These are phyloP conservation scores for Tauraco erythrolophus DNA, from an alignment of 2,113 vertebrate genomes.

Conservation along the genomic window DNA sequence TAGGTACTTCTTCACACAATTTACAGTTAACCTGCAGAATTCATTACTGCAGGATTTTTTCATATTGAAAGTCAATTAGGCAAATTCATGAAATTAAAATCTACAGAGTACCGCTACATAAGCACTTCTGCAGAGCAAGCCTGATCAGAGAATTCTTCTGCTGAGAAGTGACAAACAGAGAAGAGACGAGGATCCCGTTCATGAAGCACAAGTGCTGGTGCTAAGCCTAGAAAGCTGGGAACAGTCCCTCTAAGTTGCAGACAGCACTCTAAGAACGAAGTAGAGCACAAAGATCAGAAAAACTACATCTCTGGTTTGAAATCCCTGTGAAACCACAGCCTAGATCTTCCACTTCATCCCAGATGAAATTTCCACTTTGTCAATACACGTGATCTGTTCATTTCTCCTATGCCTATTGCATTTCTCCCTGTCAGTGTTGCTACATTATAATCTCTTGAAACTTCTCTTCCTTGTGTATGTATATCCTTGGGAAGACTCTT, in stretches of 20 bases:
- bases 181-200: background rate
- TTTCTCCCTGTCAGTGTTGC: background rate
- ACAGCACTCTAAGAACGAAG: background rate
- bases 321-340: background rate
- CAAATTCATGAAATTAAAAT: background rate
- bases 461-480: background rate
- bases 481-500: background rate
- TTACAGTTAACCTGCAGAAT: background rate
- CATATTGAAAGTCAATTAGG: background rate
- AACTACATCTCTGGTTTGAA: background rate
- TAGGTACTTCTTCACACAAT: background rate
- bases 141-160: background rate
- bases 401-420: background rate
- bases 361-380: background rate
- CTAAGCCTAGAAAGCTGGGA: background rate
- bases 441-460: background rate
- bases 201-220: background rate
- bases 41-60: background rate
- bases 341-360: background rate
- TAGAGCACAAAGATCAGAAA: background rate
- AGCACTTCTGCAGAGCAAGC: constrained; percentile 17
- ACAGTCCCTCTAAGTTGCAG: background rate
- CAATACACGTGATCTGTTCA: background rate
- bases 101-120: background rate
- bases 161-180: background rate